phyloP scores from a whole-genome alignment of 2,113 vertebrate genomes.

The Cynoglossus semilaevis region DNA sequence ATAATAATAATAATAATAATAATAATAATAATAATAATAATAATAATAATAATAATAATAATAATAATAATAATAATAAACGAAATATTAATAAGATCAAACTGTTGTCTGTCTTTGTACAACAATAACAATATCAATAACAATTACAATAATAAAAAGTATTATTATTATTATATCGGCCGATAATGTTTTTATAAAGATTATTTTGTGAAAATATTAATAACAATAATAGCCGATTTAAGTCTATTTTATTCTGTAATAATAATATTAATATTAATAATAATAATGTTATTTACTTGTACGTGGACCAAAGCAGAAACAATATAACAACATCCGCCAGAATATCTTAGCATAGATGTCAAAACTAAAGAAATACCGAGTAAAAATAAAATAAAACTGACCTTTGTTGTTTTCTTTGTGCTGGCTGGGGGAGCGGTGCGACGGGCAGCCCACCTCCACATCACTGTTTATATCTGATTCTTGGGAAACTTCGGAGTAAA shows the following conservation, averaged over 20 bases:
- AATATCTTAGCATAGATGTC: not conserved
- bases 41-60: not conserved
- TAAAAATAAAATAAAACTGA: constrained; percentile 39
- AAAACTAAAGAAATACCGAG: not conserved
- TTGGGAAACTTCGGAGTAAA: constrained; percentile 92
- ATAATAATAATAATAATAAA: not conserved
- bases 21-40: not conserved
- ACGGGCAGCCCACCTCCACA: constrained; percentile 96
- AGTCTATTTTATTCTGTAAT: not conserved
- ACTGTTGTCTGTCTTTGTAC: too few species aligned
- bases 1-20: not conserved
- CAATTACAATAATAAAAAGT: too few species aligned
- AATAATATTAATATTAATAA: not conserved
- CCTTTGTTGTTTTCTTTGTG: constrained; percentile 99
- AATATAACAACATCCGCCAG: not conserved
- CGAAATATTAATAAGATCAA: too few species aligned
- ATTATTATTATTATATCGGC: too few species aligned
- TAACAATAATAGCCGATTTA: too few species aligned
- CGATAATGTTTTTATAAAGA: too few species aligned
- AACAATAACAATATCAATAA: too few species aligned
- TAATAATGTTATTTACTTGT: not conserved
- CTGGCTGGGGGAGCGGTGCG: constrained; percentile 91
- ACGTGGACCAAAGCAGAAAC: not conserved
- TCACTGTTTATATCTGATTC: constrained; percentile 98
- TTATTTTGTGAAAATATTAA: too few species aligned